Conservation (phyloP, 2,113 vertebrate genomes). For the Larimichthys polyactis region DNA sequence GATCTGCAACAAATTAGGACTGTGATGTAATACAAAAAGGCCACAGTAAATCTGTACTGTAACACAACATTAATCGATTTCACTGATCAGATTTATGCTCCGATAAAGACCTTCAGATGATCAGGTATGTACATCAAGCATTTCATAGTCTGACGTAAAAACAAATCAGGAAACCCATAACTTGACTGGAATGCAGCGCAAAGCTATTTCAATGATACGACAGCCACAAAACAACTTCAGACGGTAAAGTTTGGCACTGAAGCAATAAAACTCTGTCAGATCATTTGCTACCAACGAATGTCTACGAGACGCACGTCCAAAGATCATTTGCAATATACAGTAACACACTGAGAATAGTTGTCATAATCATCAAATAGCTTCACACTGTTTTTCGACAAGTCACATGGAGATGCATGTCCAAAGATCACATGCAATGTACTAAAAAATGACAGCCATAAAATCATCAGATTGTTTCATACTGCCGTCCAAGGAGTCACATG, state of each 20-base stretch:
- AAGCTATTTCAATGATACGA: background rate
- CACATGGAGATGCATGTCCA: conserved; percentile 53
- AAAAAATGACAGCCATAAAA: conserved; percentile 37
- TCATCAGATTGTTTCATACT: conserved; percentile 9
- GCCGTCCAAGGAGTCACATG: conserved; percentile 36
- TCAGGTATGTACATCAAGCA: background rate
- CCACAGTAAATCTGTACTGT: conserved; percentile 1
- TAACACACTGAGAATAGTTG: background rate
- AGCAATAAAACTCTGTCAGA: background rate
- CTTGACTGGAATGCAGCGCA: conserved; percentile 24
- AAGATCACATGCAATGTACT: conserved; percentile 51
- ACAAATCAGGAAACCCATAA: conserved; percentile 1
- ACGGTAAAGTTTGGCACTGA: background rate
- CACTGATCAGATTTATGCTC: conserved; percentile 34
- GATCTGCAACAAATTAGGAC: background rate
- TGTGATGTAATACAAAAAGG: background rate
- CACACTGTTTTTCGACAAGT: background rate
- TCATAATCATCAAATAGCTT: background rate
- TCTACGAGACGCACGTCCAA: background rate
- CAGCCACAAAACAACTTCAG: conserved; percentile 17
- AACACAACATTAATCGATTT: conserved; percentile 39
- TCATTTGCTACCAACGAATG: background rate
- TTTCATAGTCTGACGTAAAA: conserved; percentile 24
- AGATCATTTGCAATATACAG: background rate
- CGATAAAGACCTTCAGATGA: conserved; percentile 22